phyloP scores from a whole-genome alignment of 2,888 invertebrate genomes.

The Agrilus cyanescens region DNA sequence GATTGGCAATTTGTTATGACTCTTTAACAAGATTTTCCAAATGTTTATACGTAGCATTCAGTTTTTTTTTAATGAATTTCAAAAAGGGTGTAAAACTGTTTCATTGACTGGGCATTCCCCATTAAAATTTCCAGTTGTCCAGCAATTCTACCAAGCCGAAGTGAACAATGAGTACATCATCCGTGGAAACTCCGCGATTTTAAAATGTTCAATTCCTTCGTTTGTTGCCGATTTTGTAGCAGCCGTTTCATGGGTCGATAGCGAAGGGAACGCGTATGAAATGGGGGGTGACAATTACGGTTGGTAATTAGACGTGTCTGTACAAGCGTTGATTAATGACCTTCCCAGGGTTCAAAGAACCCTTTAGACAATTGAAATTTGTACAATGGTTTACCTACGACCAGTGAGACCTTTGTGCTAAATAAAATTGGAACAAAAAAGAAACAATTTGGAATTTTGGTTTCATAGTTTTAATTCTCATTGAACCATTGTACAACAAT shows the following conservation, averaged over 20 bases:
- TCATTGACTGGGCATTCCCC: background rate
- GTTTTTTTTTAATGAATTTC: too few relatives aligned
- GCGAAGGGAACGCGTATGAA: conserved; percentile 61
- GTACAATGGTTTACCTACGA: too few relatives aligned
- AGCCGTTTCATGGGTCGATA: conserved; percentile 76
- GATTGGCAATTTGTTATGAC: background rate
- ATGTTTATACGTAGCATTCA: too few relatives aligned
- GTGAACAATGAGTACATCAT: conserved; percentile 88
- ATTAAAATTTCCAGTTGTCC: conserved; percentile 56
- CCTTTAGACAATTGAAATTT: too few relatives aligned
- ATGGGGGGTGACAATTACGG: conserved; percentile 50
- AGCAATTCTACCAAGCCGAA: conserved; percentile 83
- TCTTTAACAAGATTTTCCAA: too few relatives aligned
- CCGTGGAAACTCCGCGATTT: conserved; percentile 73
- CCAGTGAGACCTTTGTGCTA: too few relatives aligned
- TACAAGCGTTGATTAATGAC: background rate
- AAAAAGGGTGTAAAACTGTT: too few relatives aligned
- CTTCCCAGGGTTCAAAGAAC: background rate
- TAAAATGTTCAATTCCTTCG: conserved; percentile 82
- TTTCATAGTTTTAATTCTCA: too few relatives aligned
- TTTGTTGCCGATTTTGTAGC: conserved; percentile 85
- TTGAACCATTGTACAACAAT: too few relatives aligned
- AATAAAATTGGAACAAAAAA: too few relatives aligned
- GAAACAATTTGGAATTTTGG: too few relatives aligned
- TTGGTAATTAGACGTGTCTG: conserved; percentile 18